Evolutionary conservation across 2,888 invertebrate species (phyloP).

Genomic region (Brassicogethes aeneus): DNA sequence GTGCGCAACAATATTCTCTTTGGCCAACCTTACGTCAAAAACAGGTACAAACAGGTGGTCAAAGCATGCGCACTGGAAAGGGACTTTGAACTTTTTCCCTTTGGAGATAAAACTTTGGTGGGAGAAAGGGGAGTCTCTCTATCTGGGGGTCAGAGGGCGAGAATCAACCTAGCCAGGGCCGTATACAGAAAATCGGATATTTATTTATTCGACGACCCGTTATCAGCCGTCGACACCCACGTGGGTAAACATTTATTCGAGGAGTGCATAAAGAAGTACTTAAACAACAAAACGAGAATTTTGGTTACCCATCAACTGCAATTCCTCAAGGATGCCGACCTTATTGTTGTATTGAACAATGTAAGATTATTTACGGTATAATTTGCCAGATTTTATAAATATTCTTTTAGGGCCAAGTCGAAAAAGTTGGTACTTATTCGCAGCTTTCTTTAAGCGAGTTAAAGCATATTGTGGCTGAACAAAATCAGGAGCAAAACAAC

Average conservation of each 20-base stretch:
- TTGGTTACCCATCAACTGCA: slow-evolving; percentile 82
- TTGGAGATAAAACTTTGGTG: slow-evolving; percentile 66
- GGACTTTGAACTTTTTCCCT: slow-evolving; percentile 63
- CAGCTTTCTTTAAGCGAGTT: slow-evolving; percentile 47
- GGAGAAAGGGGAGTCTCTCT: slow-evolving; percentile 71
- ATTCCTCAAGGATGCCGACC: slow-evolving; percentile 58
- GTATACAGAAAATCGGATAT: slow-evolving; percentile 70
- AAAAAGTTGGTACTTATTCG: slow-evolving; percentile 48
- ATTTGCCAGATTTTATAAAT: slow-evolving; percentile 1
- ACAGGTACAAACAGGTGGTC: slow-evolving; percentile 44
- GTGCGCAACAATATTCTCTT: slow-evolving; percentile 76
- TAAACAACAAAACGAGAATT: slow-evolving; percentile 57
- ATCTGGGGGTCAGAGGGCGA: slow-evolving; percentile 75
- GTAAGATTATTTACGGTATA: slow-evolving; percentile 29
- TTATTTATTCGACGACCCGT: slow-evolving; percentile 71
- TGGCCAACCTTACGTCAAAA: slow-evolving; percentile 53
- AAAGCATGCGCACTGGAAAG: slow-evolving; percentile 54
- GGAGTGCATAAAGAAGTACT: slow-evolving; percentile 53
- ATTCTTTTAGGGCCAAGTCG: slow-evolving; percentile 49
- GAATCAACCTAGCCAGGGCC: slow-evolving; percentile 68
- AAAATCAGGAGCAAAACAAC: slow-evolving; percentile 26
- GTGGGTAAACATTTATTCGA: slow-evolving; percentile 69
- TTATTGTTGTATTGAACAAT: slow-evolving; percentile 57
- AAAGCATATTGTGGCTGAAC: slow-evolving; percentile 20
- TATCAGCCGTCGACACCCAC: slow-evolving; percentile 71